Percentiles rank a stretch among this genome's conserved stretches.
Evolutionary conservation across 2,113 vertebrate genomes (phyloP).

Genomic region (Rhinoderma darwinii): DNA sequence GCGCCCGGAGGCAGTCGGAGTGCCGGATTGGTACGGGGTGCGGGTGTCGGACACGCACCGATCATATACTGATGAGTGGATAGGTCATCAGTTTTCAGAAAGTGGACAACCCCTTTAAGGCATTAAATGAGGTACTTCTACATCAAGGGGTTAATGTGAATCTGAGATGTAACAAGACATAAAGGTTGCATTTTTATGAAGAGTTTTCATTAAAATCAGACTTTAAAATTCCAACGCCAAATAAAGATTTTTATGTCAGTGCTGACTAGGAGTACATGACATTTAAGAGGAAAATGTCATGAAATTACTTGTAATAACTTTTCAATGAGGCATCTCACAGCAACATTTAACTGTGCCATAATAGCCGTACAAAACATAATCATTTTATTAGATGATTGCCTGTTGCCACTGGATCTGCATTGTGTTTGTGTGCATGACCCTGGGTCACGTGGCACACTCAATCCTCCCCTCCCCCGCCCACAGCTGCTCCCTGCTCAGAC

Average conservation of each 20-base stretch:
- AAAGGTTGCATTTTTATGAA: conserved; percentile 8
- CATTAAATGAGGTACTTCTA: too few species aligned
- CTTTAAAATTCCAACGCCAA: neutral
- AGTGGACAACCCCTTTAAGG: too few species aligned
- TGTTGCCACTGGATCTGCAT: conserved; percentile 12
- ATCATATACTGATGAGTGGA: too few species aligned
- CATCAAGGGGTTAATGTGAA: neutral
- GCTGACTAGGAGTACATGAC: conserved; percentile 40
- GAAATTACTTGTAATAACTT: conserved; percentile 43
- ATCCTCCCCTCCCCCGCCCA: neutral
- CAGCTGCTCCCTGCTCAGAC: conserved; percentile 1
- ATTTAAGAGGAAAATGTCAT: conserved; percentile 45
- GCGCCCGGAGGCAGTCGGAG: too few species aligned
- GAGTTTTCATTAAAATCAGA: neutral
- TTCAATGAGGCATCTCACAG: conserved; percentile 16
- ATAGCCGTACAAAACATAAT: conserved; percentile 9
- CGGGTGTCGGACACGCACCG: too few species aligned
- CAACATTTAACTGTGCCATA: neutral
- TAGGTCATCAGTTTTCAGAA: too few species aligned
- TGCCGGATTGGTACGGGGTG: too few species aligned
- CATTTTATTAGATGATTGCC: conserved; percentile 35
- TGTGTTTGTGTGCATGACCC: conserved; percentile 15
- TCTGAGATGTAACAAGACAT: conserved; percentile 4
- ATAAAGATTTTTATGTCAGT: conserved; percentile 42
- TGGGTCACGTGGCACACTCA: neutral